Conservation (phyloP, 2,888 invertebrate genomes). For the Nematopogon swammerdamellus region DNA sequence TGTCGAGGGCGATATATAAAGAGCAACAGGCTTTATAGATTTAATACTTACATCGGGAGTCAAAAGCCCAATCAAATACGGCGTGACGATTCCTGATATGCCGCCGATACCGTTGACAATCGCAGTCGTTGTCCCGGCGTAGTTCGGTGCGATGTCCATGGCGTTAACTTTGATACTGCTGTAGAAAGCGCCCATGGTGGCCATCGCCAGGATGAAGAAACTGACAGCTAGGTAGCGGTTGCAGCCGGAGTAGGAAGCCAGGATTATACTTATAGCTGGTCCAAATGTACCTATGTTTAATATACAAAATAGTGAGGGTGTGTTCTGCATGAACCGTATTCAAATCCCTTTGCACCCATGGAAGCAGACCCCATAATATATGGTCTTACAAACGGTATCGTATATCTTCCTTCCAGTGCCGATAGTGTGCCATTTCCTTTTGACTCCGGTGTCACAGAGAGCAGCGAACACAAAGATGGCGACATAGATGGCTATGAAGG, state of each 20-base stretch:
- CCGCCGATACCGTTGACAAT: slow-evolving; percentile 62
- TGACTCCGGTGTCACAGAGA: slow-evolving; percentile 63
- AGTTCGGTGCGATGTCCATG: slow-evolving; percentile 62
- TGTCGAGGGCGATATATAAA: too few species aligned
- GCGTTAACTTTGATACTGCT: slow-evolving; percentile 66
- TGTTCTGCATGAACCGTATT: too few species aligned
- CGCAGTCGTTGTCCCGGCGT: slow-evolving; percentile 62
- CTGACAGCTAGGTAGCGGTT: slow-evolving; percentile 43
- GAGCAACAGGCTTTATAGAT: too few species aligned
- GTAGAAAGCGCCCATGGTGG: slow-evolving; percentile 68
- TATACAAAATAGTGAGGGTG: too few species aligned
- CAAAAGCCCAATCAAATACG: slow-evolving; percentile 56
- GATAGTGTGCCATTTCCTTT: slow-evolving; percentile 54
- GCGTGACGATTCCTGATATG: slow-evolving; percentile 59
- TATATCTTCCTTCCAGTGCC: slow-evolving; percentile 61
- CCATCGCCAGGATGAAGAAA: slow-evolving; percentile 60
- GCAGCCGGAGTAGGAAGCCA: slow-evolving; percentile 62
- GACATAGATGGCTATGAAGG: slow-evolving; percentile 64
- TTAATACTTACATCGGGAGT: slow-evolving; percentile 59
- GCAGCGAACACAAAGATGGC: slow-evolving; percentile 59
- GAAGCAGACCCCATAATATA: too few species aligned
- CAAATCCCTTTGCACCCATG: too few species aligned
- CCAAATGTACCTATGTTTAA: too few species aligned
- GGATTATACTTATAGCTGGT: slow-evolving; percentile 60
- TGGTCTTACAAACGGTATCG: slow-evolving; percentile 59